Conservation (phyloP, 23 tunicate species). For the Styela clava region DNA sequence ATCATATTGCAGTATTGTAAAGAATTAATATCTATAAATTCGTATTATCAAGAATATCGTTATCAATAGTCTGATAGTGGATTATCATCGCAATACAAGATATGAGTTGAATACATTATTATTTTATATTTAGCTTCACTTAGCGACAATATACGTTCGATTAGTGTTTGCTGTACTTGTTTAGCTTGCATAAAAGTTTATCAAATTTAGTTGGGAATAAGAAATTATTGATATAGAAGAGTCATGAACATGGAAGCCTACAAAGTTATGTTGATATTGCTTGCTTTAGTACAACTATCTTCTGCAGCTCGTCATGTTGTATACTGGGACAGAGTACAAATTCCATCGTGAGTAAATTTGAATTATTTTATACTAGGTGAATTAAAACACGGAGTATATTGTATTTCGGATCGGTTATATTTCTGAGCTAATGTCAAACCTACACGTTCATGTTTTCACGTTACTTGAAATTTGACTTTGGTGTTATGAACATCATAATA, state of each 20-base stretch:
- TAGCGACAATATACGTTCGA: neutral
- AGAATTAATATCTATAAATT: no score
- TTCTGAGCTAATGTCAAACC: no score
- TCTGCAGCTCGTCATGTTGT: neutral
- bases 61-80: neutral
- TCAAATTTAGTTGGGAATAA: no score
- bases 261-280: neutral
- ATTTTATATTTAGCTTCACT: neutral
- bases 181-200: no score
- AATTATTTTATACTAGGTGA: no score
- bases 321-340: neutral
- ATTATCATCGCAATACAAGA: neutral
- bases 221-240: no score
- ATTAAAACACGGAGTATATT: no score
- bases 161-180: neutral
- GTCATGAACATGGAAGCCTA: neutral
- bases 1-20: neutral
- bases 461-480: no score
- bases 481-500: no score
- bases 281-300: neutral
- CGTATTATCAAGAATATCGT: no score
- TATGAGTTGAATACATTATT: neutral
- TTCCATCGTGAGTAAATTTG: neutral
- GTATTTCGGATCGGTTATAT: no score
- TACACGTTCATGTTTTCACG: no score